Evolutionary conservation across 2,888 invertebrate species (phyloP).

Genomic region (Eledona agricola): DNA sequence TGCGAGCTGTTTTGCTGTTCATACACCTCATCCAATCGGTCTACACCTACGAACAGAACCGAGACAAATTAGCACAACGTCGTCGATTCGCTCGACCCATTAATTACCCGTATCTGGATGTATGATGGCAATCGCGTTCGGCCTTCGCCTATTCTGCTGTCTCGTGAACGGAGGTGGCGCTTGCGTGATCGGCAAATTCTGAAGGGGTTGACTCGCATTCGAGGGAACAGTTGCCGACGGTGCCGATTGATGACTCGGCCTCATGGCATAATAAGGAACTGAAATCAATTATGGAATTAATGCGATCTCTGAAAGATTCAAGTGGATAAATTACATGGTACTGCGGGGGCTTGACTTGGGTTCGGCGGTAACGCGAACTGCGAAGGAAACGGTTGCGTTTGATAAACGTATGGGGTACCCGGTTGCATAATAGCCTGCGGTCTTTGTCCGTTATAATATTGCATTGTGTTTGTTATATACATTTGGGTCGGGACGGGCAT

Average conservation of each 20-base stretch:
- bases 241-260: slow-evolving; percentile 41
- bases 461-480: slow-evolving; percentile 41
- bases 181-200: slow-evolving; percentile 33
- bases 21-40: slow-evolving; percentile 61
- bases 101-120: slow-evolving; percentile 58
- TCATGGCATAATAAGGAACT: slow-evolving; percentile 27
- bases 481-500: slow-evolving; percentile 35
- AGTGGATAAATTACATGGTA: slow-evolving; percentile 41
- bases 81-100: slow-evolving; percentile 1
- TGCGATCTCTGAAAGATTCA: slow-evolving; percentile 2
- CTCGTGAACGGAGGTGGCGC: slow-evolving; percentile 41
- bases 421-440: slow-evolving; percentile 42
- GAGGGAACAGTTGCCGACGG: slow-evolving; percentile 40
- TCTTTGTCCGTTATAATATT: slow-evolving; percentile 41
- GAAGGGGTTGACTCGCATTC: slow-evolving; percentile 39
- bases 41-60: slow-evolving; percentile 57
- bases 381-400: slow-evolving; percentile 36
- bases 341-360: slow-evolving; percentile 39
- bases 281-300: slow-evolving; percentile 16
- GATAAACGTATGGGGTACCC: slow-evolving; percentile 36
- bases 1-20: slow-evolving; percentile 57
- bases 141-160: slow-evolving; percentile 47
- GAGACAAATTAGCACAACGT: slow-evolving; percentile 15
- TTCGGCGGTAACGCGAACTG: slow-evolving; percentile 36
- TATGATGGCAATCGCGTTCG: slow-evolving; percentile 59